phyloP scores from a whole-genome alignment of 2,888 invertebrate genomes.

The Spisula subtruncata region DNA sequence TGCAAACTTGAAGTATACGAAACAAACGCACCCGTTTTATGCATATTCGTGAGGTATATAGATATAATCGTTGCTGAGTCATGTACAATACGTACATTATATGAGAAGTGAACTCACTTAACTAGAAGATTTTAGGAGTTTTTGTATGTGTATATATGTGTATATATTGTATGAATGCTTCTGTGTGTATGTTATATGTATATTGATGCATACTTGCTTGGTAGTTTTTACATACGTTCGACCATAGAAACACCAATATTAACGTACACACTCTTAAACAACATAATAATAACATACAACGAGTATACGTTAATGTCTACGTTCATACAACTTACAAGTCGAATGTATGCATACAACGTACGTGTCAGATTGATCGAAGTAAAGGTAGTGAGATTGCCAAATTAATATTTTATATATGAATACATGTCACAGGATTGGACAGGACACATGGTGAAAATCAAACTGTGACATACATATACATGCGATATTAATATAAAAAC shows the following conservation, averaged over 20 bases:
- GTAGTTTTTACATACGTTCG: not conserved
- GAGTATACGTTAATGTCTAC: not conserved
- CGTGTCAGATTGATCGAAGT: not conserved
- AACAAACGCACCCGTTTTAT: not conserved
- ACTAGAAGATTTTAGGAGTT: too few species aligned
- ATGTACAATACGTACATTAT: not conserved
- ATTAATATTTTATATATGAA: too few species aligned
- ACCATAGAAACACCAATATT: not conserved
- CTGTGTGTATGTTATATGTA: not conserved
- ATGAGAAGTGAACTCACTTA: not conserved
- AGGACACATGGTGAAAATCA: too few species aligned
- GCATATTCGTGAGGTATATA: not conserved
- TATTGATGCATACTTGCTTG: not conserved
- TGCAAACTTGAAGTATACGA: not conserved
- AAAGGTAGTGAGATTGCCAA: not conserved
- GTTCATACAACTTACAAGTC: not conserved
- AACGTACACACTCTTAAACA: not conserved
- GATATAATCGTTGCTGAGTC: not conserved
- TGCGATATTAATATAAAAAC: not conserved
- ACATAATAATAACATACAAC: too few species aligned
- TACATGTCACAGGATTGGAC: too few species aligned
- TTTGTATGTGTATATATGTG: not conserved
- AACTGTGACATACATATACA: not conserved
- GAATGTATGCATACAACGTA: too few species aligned
- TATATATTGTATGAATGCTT: not conserved